Base-by-base conservation (phyloP, 1,140 invertebrate genomes). In the Dinoponera quadriceps region DNA sequence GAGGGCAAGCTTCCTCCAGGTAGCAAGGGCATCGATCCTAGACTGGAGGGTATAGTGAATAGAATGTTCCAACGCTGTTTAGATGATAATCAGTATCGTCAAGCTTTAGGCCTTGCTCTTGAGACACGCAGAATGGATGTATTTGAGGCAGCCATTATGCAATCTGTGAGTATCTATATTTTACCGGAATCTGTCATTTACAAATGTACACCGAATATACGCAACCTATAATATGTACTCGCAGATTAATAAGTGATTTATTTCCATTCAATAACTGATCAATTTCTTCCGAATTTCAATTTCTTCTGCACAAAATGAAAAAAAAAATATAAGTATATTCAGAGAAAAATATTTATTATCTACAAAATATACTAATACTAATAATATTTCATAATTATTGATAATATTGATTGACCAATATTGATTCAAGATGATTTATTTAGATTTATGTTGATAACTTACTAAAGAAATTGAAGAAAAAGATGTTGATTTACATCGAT, bases 51-150 rank as follows among this genome's bases (percentile, higher is more conserved):
- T 1, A 99, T 99, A 88, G 98, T 99, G 0, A 98, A 99, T 93
- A 96, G 98, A 63, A 99, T 99, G 98, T 99, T 99, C 92, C 97
- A 99, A 88, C 95, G 98, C 85, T 99, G 99, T 91, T 95, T 99
- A 55, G 98, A 98, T 83, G 98, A 99, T 93, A 97, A 97, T 73
- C 98, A 99, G 91, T 99, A 97, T 92, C 96, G 98, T 69, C 98
- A 99, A 92, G 98, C 98, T 16, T 94, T 99, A 33, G 99, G 99
- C 0, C 96, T 99, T 90, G 98, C 98, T 13, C 94, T 99, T 49
- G 99, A 99, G 95, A 99, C 98, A 0, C 95, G 98, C 75, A 95
- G 99, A 66, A 99, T 99, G 97, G 99, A 99, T 94, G 97, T 99
- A 83, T 98, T 99, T 92, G 97, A 99, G 92, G 95, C 96, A 88